Conservation (phyloP, 2,113 vertebrate species). For the Podarcis muralis region DNA sequence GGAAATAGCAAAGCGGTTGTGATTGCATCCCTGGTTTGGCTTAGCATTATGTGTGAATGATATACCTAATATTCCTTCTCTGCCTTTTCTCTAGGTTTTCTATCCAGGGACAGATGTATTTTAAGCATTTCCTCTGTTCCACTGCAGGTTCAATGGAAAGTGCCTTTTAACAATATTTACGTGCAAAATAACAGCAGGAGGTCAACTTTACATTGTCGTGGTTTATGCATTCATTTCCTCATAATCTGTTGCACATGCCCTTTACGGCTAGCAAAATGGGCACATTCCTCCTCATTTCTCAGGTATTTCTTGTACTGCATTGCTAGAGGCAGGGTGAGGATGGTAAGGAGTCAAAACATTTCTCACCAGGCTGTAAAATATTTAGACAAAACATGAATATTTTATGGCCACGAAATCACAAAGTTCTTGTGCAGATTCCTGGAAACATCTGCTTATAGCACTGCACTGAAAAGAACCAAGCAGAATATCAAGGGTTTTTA, state of each 20-base stretch:
- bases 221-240: not conserved
- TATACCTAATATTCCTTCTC: not conserved
- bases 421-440: not conserved
- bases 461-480: not conserved
- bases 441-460: not conserved
- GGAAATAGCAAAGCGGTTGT: too few relatives aligned
- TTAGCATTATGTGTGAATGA: too few relatives aligned
- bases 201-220: not conserved
- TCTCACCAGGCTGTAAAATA: conserved; percentile 6
- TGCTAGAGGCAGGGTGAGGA: not conserved
- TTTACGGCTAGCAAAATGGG: not conserved
- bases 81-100: not conserved
- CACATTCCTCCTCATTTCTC: not conserved
- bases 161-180: not conserved
- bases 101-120: not conserved
- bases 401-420: not conserved
- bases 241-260: not conserved
- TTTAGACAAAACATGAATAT: conserved; percentile 28
- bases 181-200: not conserved
- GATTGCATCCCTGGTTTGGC: too few relatives aligned
- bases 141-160: not conserved
- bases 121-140: not conserved
- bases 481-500: not conserved
- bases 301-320: not conserved
- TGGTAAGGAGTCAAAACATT: not conserved